phyloP scores from a whole-genome alignment of 1,140 invertebrate genomes.

The Macrocentrus cingulum region DNA sequence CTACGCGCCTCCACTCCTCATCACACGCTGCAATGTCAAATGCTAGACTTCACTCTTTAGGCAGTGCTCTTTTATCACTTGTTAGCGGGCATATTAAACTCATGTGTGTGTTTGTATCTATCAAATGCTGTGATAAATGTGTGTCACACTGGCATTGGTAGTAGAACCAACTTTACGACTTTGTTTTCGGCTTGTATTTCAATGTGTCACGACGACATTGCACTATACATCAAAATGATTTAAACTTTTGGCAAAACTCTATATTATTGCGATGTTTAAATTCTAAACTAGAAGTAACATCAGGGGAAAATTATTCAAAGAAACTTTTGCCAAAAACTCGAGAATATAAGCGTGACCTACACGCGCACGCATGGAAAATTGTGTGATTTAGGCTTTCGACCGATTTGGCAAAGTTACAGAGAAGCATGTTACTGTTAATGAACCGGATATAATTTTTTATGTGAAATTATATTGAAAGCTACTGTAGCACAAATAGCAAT shows the following conservation, averaged over 20 bases:
- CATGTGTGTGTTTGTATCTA: neutral
- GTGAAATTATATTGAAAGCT: neutral
- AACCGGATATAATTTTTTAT: conserved; percentile 13
- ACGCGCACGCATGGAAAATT: neutral
- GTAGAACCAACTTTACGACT: too few relatives aligned
- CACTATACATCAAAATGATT: too few relatives aligned
- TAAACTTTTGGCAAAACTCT: too few relatives aligned
- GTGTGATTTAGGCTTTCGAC: conserved; percentile 15
- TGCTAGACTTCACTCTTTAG: conserved; percentile 40
- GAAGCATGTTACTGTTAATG: conserved; percentile 19
- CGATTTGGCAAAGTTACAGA: conserved; percentile 20
- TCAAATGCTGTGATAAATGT: too few relatives aligned
- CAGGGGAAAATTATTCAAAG: too few relatives aligned
- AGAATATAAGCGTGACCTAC: neutral
- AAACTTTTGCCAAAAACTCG: too few relatives aligned
- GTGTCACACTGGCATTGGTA: too few relatives aligned
- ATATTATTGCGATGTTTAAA: too few relatives aligned
- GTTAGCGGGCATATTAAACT: neutral
- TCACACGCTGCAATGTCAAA: conserved; percentile 67
- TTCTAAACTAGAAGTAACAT: too few relatives aligned
- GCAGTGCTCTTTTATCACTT: conserved; percentile 13
- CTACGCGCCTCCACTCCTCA: conserved; percentile 77
- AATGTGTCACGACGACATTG: too few relatives aligned
- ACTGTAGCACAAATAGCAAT: neutral
- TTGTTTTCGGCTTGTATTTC: too few relatives aligned